Evolutionary conservation across 2,888 invertebrate genomes (phyloP).

Genomic region (Peribatodes rhomboidaria): DNA sequence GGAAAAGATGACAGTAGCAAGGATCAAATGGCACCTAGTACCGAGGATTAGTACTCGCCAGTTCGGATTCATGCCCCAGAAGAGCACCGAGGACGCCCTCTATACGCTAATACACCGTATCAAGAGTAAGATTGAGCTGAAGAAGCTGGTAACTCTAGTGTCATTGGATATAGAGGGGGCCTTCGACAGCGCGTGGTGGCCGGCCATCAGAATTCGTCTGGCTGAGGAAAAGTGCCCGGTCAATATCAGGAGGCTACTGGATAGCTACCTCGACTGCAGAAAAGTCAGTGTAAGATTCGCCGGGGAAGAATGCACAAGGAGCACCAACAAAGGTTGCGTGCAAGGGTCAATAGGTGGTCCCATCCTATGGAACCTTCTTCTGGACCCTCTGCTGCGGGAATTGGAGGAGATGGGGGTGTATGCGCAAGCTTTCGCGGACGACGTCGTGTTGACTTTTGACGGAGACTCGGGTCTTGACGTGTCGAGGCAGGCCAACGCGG

Average conservation of each 20-base stretch:
- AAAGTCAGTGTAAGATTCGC: background rate
- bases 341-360: constrained; percentile 33
- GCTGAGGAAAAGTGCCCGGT: background rate
- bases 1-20: background rate
- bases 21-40: background rate
- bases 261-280: background rate
- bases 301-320: background rate
- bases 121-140: background rate
- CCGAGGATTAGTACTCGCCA: constrained; percentile 36
- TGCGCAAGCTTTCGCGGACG: constrained; percentile 26
- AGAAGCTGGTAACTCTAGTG: constrained; percentile 8
- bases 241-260: background rate
- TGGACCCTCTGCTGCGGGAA: constrained; percentile 20
- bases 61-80: constrained; percentile 31
- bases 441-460: constrained; percentile 6
- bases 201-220: constrained; percentile 12
- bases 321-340: constrained; percentile 18
- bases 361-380: constrained; percentile 26
- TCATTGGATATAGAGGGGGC: constrained; percentile 29
- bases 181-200: constrained; percentile 33
- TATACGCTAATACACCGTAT: constrained; percentile 15
- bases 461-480: background rate
- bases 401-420: background rate
- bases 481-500: background rate
- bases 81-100: constrained; percentile 29